Conservation (phyloP, 2,113 vertebrate species). For the Lagopus muta region DNA sequence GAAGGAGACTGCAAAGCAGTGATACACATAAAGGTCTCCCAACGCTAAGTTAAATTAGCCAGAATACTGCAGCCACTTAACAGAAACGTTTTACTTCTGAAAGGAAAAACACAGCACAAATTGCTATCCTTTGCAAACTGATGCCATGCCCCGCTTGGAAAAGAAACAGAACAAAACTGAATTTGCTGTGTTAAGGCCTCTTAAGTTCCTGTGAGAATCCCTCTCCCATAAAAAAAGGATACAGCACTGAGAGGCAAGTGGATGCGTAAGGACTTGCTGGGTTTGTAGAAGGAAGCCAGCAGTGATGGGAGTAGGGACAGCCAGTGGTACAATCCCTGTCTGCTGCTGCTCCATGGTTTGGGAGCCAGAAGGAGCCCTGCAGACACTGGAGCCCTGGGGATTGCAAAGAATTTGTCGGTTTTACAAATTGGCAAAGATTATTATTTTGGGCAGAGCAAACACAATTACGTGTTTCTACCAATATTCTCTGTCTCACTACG, state of each 20-base stretch:
- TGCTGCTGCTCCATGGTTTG: neutral
- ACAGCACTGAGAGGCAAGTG: neutral
- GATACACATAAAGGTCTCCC: neutral
- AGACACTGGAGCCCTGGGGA: neutral
- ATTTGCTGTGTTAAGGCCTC: neutral
- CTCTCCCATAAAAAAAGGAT: neutral
- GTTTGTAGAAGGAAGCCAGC: neutral
- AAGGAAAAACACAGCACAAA: neutral
- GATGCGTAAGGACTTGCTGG: neutral
- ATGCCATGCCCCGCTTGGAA: neutral
- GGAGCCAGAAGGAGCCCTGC: neutral
- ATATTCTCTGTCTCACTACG: neutral
- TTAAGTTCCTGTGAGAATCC: neutral
- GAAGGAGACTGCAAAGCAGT: neutral
- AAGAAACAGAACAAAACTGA: conserved; percentile 8
- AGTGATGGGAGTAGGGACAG: neutral
- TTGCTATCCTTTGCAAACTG: neutral
- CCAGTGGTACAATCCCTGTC: rapidly evolving
- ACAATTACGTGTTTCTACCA: rapidly evolving
- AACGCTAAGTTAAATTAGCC: neutral
- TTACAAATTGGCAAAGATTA: neutral
- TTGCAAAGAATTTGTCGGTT: neutral
- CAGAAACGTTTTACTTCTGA: neutral
- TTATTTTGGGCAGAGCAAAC: neutral
- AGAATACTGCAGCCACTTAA: neutral